Percentiles rank a stretch among this genome's conserved stretches.
Conservation (phyloP, 2,888 invertebrate species). For the Chloroclystis v-ata region DNA sequence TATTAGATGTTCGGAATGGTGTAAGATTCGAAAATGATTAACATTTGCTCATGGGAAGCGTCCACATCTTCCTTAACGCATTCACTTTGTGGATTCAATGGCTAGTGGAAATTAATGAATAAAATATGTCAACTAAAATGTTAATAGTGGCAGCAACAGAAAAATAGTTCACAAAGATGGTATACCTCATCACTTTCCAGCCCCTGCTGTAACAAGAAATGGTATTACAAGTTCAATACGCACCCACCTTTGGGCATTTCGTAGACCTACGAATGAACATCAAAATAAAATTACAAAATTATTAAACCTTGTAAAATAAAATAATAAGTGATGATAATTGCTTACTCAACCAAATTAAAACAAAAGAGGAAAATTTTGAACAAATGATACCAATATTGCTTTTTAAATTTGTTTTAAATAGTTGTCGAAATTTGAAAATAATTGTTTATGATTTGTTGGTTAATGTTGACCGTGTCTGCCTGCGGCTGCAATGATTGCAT, state of each 20-base stretch:
- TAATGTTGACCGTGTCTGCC: constrained; percentile 48
- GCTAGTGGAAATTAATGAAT: constrained; percentile 72
- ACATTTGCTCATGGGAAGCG: constrained; percentile 72
- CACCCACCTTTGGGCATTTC: constrained; percentile 75
- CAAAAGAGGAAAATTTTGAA: constrained; percentile 24
- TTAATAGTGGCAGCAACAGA: constrained; percentile 77
- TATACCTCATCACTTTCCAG: constrained; percentile 95
- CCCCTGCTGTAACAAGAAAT: constrained; percentile 90
- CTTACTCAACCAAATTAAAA: constrained; percentile 24
- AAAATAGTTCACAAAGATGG: constrained; percentile 77
- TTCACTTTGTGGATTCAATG: constrained; percentile 70
- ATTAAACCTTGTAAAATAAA: constrained; percentile 32
- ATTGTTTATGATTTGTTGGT: constrained; percentile 15
- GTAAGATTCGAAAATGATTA: constrained; percentile 57
- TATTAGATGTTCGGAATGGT: constrained; percentile 52
- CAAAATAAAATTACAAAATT: constrained; percentile 45
- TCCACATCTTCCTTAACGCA: constrained; percentile 74
- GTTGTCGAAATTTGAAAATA: not conserved
- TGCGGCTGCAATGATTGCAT: constrained; percentile 55
- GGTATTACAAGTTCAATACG: constrained; percentile 77
- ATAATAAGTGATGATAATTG: constrained; percentile 18
- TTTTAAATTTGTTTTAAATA: constrained; percentile 10
- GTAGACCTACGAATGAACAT: constrained; percentile 50
- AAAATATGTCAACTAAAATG: constrained; percentile 72
- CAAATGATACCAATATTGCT: constrained; percentile 29